Evolutionary conservation across 2,797 vertebrate genomes (phyloP).

Genomic region (Cossypha niveicapilla): DNA sequence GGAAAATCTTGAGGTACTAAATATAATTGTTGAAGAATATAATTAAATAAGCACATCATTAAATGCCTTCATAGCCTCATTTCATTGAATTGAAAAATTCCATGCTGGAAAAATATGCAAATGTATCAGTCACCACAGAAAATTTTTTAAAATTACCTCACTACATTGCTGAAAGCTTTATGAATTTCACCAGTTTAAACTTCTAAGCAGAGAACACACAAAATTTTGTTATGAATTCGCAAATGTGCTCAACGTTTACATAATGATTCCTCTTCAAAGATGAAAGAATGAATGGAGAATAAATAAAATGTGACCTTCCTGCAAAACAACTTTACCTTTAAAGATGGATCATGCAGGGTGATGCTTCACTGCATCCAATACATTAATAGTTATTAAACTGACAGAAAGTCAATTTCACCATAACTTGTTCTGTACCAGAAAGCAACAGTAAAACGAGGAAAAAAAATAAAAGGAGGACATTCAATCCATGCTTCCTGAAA

Average conservation of each 20-base stretch:
- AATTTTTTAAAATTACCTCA: not conserved
- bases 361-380: slow-evolving; percentile 60
- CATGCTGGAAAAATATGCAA: not conserved
- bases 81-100: not conserved
- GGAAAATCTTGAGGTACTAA: not conserved
- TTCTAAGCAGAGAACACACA: not conserved
- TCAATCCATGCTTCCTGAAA: not conserved
- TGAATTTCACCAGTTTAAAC: not conserved
- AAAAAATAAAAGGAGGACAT: not conserved
- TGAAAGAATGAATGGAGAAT: slow-evolving; percentile 56
- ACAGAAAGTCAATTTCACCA: slow-evolving; percentile 71
- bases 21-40: not conserved
- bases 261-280: slow-evolving; percentile 52
- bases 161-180: not conserved
- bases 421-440: slow-evolving; percentile 61
- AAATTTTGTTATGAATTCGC: slow-evolving; percentile 1
- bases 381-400: slow-evolving; percentile 75
- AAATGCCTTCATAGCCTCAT: not conserved
- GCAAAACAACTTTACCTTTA: slow-evolving; percentile 63
- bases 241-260: slow-evolving; percentile 54
- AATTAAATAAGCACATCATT: not conserved
- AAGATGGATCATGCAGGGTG: slow-evolving; percentile 62
- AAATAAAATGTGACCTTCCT: slow-evolving; percentile 66
- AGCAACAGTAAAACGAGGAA: slow-evolving; percentile 24
- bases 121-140: not conserved